These are phyloP conservation scores for Apamea anceps DNA, from an alignment of 2,888 invertebrate species.

Conservation along the genomic window DNA sequence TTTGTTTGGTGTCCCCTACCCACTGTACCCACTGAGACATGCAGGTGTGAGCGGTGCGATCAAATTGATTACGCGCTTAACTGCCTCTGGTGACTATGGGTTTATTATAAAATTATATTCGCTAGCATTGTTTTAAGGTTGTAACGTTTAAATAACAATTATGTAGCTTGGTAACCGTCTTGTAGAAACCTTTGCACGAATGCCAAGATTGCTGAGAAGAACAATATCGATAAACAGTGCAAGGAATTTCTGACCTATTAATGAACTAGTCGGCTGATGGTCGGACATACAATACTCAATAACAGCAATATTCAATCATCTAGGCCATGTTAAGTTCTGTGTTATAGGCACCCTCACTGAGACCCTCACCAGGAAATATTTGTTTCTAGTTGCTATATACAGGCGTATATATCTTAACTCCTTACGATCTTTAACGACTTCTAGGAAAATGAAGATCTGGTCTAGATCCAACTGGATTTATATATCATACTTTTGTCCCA, in stretches of 20 bases:
- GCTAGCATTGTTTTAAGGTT: conserved; percentile 22
- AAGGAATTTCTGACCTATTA: conserved; percentile 30
- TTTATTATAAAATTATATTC: conserved; percentile 46
- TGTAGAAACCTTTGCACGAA: conserved; percentile 21
- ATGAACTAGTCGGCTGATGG: conserved; percentile 2
- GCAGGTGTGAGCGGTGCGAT: conserved; percentile 61
- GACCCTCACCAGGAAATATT: background rate
- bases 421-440: background rate
- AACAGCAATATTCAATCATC: background rate
- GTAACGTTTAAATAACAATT: conserved; percentile 23
- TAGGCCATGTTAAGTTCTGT: background rate
- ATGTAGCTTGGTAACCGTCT: conserved; percentile 19
- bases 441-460: background rate
- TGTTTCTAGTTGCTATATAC: background rate
- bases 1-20: conserved; percentile 58
- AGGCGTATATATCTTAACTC: background rate
- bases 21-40: conserved; percentile 49
- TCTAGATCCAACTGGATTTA: conserved; percentile 1
- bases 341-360: background rate
- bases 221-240: conserved; percentile 19
- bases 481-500: conserved; percentile 16
- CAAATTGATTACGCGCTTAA: conserved; percentile 62
- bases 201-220: conserved; percentile 21
- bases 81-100: conserved; percentile 40
- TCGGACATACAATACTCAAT: conserved; percentile 13